Percentiles rank a stretch among this genome's conserved stretches.
Evolutionary conservation across 2,113 vertebrate species (phyloP).

Genomic region (Ranitomeya variabilis): DNA sequence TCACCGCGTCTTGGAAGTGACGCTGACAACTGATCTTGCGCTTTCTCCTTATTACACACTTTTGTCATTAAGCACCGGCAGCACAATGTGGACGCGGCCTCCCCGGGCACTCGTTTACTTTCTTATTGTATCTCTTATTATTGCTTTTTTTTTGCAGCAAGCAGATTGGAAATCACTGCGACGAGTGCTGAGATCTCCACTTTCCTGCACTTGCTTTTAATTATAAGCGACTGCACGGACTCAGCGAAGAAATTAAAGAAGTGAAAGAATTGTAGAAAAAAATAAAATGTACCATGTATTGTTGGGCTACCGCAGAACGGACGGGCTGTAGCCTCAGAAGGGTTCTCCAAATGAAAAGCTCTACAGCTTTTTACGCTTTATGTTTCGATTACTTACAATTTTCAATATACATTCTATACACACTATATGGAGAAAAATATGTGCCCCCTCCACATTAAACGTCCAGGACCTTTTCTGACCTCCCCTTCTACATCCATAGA

Average conservation of each 20-base stretch:
- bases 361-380: no score
- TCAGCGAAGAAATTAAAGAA: background rate
- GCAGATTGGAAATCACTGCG: background rate
- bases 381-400: no score
- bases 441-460: no score
- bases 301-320: background rate
- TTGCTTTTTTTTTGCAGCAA: background rate
- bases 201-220: background rate
- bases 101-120: background rate
- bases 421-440: no score
- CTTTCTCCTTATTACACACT: background rate
- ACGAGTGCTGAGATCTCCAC: background rate
- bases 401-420: no score
- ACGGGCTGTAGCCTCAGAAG: background rate
- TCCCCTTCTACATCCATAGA: no score
- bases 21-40: background rate
- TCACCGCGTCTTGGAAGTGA: background rate
- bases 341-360: background rate
- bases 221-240: background rate
- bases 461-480: no score
- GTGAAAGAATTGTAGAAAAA: background rate
- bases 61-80: background rate
- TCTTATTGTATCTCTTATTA: background rate
- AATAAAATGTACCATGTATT: background rate
- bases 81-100: background rate